A percentile compares a stretch with the other conserved stretches of the same genome.
Conservation (phyloP, 2,113 vertebrate genomes). For the Pterocles orientalis region DNA sequence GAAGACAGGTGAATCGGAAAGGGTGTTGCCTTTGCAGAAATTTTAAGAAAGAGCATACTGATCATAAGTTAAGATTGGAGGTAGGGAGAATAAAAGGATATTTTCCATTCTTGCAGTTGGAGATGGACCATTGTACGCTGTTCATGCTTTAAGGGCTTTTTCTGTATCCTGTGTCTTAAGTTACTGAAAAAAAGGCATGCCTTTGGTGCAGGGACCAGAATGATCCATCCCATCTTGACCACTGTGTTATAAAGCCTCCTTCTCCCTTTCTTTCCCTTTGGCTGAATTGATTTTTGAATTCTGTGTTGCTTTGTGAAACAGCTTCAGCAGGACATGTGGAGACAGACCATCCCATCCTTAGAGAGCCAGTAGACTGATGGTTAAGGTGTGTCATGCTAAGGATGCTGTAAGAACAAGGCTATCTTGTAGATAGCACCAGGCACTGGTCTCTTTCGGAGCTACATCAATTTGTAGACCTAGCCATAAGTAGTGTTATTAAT, state of each 20-base stretch:
- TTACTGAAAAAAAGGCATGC: not conserved
- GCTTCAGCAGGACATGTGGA: not conserved
- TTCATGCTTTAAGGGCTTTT: not conserved
- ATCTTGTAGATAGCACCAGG: not conserved
- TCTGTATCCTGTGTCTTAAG: not conserved
- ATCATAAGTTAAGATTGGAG: not conserved
- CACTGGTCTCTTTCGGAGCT: not conserved
- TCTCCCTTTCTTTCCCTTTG: not conserved
- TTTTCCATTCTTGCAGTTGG: not conserved
- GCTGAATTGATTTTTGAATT: not conserved
- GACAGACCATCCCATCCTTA: not conserved
- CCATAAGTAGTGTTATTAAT: not conserved
- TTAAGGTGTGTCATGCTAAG: not conserved
- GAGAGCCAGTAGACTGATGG: not conserved
- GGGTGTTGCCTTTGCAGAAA: not conserved
- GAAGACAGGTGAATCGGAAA: conserved; percentile 7
- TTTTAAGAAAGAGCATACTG: not conserved
- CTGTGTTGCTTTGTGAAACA: not conserved
- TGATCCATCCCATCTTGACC: not conserved
- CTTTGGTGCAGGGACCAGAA: not conserved
- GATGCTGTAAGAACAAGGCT: not conserved
- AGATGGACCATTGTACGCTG: not conserved
- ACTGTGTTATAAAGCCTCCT: not conserved
- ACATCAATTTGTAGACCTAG: not conserved
- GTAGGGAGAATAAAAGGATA: not conserved